These are phyloP conservation scores for Lacerta bilineata DNA, from an alignment of 2,797 vertebrate genomes.

Conservation along the genomic window DNA sequence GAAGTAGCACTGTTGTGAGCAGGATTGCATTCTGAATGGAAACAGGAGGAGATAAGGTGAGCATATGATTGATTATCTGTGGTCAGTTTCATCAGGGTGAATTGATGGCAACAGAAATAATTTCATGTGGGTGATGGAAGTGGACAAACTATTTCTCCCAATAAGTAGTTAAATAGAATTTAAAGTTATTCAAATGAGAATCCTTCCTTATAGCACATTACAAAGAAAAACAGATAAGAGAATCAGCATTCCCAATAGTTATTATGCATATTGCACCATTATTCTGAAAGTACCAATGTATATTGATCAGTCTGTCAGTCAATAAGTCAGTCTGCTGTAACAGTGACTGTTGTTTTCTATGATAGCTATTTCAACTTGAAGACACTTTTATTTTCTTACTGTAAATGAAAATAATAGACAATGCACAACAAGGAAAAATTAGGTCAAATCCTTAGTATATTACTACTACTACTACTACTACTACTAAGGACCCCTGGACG, in stretches of 20 bases:
- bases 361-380: neutral
- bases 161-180: neutral
- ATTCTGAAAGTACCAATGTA: neutral
- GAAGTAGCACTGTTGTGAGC: neutral
- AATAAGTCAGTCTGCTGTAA: neutral
- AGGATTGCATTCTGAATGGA: neutral
- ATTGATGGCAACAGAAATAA: neutral
- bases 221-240: constrained; percentile 1
- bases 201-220: neutral
- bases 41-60: neutral
- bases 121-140: neutral
- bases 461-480: too few relatives aligned
- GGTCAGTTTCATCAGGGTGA: neutral
- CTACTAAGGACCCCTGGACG: too few relatives aligned
- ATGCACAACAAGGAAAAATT: neutral
- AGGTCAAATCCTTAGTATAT: too few relatives aligned
- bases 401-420: neutral
- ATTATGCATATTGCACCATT: neutral
- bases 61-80: neutral
- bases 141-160: neutral
- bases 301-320: neutral
- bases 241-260: constrained; percentile 4
- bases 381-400: neutral
- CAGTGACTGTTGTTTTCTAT: neutral
- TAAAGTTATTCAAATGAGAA: neutral